These are phyloP conservation scores for Oryzias celebensis DNA, from an alignment of 2,113 vertebrate species.

Conservation along the genomic window DNA sequence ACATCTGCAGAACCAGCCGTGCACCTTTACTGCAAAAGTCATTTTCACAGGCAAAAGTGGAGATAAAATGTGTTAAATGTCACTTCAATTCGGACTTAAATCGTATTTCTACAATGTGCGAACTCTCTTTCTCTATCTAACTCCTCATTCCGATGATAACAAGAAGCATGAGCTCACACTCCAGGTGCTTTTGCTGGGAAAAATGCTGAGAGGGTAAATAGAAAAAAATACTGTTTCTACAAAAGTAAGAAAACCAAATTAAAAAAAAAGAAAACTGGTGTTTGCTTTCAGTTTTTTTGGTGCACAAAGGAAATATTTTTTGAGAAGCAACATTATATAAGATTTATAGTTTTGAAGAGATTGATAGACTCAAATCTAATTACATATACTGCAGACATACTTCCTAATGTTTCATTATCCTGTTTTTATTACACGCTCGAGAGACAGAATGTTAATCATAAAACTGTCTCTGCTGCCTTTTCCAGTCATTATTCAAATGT, in stretches of 20 bases:
- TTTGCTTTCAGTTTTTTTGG: slow-evolving; percentile 3
- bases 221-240: neutral
- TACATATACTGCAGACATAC: slow-evolving; percentile 30
- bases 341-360: slow-evolving; percentile 31
- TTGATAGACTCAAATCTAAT: slow-evolving; percentile 31
- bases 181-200: neutral
- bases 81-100: slow-evolving; percentile 29
- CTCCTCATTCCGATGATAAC: slow-evolving; percentile 22
- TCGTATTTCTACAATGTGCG: slow-evolving; percentile 25
- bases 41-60: slow-evolving; percentile 30
- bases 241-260: neutral
- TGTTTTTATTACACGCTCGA: slow-evolving; percentile 34
- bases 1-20: slow-evolving; percentile 25
- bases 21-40: slow-evolving; percentile 16
- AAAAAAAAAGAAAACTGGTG: neutral
- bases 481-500: neutral
- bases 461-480: slow-evolving; percentile 6
- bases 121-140: neutral
- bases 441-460: slow-evolving; percentile 19
- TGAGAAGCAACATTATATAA: slow-evolving; percentile 9
- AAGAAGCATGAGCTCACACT: slow-evolving; percentile 12
- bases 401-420: slow-evolving; percentile 29
- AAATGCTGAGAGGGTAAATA: slow-evolving; percentile 9
- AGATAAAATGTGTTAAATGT: slow-evolving; percentile 57
- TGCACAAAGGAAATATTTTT: neutral